These are phyloP conservation scores for Trinorchestia longiramus DNA, from an alignment of 1,140 invertebrate species.

Conservation along the genomic window DNA sequence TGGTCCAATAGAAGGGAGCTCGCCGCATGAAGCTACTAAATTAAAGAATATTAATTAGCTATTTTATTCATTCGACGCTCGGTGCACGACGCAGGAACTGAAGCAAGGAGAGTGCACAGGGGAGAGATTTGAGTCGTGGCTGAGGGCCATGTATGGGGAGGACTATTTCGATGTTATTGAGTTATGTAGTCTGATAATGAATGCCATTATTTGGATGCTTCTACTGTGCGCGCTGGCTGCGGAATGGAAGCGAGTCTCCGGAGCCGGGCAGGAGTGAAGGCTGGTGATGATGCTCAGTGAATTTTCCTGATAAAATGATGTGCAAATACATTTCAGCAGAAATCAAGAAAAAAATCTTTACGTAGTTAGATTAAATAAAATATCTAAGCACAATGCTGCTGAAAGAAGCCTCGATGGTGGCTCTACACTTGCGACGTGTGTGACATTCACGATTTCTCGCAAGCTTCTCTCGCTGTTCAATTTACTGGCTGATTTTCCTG, in stretches of 20 bases:
- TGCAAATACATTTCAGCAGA: too few species aligned
- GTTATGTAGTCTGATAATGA: constrained; percentile 11
- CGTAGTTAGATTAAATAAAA: too few species aligned
- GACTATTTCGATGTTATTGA: not conserved
- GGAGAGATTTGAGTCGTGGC: not conserved
- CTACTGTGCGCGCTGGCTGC: not conserved
- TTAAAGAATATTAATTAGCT: constrained; percentile 41
- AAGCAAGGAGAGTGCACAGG: not conserved
- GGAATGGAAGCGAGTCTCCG: not conserved
- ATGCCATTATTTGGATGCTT: constrained; percentile 27
- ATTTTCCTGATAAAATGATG: too few species aligned
- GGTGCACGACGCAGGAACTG: not conserved
- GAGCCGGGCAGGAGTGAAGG: too few species aligned
- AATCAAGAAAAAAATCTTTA: too few species aligned
- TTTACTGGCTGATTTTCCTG: too few species aligned
- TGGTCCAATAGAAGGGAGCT: constrained; percentile 22
- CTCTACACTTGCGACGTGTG: too few species aligned
- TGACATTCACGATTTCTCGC: too few species aligned
- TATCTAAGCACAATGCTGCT: too few species aligned
- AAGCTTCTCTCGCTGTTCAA: too few species aligned
- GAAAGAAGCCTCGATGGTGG: too few species aligned
- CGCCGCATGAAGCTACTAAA: constrained; percentile 24
- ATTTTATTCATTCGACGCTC: constrained; percentile 46
- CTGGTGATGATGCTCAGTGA: too few species aligned
- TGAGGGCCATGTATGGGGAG: not conserved